phyloP scores from a whole-genome alignment of 2,888 invertebrate species.

The Masnerella sp. region DNA sequence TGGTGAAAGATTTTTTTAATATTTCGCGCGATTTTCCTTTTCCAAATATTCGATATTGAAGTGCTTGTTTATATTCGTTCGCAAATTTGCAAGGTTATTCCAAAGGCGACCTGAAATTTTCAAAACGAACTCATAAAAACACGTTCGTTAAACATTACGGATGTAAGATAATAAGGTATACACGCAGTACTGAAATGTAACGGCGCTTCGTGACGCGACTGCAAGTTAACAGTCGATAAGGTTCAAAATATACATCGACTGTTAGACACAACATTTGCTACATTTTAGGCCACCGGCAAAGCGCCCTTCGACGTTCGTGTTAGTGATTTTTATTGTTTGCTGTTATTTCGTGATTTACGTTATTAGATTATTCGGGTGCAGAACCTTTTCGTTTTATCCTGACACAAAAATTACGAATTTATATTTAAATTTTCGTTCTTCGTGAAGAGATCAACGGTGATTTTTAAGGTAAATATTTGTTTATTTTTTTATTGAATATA shows the following conservation, averaged over 20 bases:
- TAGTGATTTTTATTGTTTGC: constrained; percentile 46
- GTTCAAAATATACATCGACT: constrained; percentile 49
- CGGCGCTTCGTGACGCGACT: constrained; percentile 50
- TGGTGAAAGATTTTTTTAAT: no score
- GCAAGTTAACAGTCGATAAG: constrained; percentile 56
- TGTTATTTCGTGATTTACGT: background rate
- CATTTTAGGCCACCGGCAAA: constrained; percentile 23
- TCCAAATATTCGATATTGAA: no score
- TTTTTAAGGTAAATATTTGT: no score
- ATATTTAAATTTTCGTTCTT: no score
- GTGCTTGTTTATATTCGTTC: no score
- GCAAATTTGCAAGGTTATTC: no score
- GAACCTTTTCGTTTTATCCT: no score
- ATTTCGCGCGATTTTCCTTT: no score
- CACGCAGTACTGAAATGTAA: constrained; percentile 48
- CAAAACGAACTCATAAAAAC: constrained; percentile 30
- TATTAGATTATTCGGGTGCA: background rate
- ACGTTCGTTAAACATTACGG: constrained; percentile 38
- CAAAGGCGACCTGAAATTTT: no score
- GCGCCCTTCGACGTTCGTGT: constrained; percentile 7
- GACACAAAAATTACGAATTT: no score
- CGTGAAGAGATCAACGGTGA: no score
- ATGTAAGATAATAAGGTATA: constrained; percentile 53
- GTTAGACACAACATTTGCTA: constrained; percentile 45
- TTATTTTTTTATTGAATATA: no score